Conservation (phyloP, 2,113 vertebrate species). For the Vombatus ursinus region DNA sequence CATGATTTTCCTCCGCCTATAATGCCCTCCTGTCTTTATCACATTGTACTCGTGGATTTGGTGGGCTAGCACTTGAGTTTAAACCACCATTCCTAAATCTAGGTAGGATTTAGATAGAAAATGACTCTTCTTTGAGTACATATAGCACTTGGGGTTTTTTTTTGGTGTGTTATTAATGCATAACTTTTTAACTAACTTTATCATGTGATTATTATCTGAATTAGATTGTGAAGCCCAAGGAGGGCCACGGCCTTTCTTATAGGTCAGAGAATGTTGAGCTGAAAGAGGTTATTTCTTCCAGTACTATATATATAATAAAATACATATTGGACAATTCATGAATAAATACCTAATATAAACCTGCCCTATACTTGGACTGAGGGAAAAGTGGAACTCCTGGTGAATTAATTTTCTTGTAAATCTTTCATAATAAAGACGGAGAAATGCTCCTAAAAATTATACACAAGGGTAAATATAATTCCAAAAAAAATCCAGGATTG, state of each 20-base stretch:
- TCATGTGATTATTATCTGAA: neutral
- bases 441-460: neutral
- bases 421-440: neutral
- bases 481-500: slow-evolving; percentile 17
- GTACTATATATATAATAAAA: neutral
- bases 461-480: neutral
- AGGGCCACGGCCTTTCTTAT: neutral
- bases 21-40: no score
- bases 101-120: neutral
- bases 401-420: neutral
- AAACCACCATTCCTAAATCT: neutral
- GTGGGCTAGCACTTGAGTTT: no score
- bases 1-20: no score
- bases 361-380: neutral
- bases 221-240: neutral
- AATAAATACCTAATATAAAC: neutral
- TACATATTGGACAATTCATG: neutral
- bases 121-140: neutral
- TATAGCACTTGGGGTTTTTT: neutral
- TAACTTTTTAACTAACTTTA: neutral
- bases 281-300: neutral
- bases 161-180: neutral
- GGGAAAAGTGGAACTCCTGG: neutral
- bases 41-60: no score
- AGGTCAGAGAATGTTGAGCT: no score